A percentile compares a stretch with the other conserved stretches of the same genome.
Conservation (phyloP, 1,140 invertebrate genomes). For the Vanessa tameamea region DNA sequence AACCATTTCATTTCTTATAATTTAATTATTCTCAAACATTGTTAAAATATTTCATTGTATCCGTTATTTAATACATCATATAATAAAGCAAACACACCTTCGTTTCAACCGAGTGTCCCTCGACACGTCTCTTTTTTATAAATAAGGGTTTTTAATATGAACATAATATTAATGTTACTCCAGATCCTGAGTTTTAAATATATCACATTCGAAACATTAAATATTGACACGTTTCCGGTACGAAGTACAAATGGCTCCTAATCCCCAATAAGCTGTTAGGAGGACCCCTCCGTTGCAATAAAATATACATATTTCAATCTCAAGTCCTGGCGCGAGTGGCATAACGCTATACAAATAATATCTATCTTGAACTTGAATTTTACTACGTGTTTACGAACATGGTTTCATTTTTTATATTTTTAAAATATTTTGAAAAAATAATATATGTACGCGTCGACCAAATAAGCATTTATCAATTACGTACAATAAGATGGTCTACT, state of each 20-base stretch:
- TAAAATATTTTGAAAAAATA: background rate
- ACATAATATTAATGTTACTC: background rate
- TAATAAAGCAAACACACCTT: no score
- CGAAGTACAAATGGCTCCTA: slow-evolving; percentile 16
- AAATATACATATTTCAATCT: slow-evolving; percentile 30
- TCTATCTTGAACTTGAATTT: background rate
- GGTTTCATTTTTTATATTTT: background rate
- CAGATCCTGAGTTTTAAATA: background rate
- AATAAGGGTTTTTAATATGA: background rate
- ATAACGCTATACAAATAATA: slow-evolving; percentile 7
- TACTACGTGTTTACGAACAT: background rate
- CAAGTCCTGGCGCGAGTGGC: slow-evolving; percentile 5
- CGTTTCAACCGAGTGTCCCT: no score
- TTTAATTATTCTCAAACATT: no score
- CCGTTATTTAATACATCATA: no score
- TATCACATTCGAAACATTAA: slow-evolving; percentile 19
- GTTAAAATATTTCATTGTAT: no score
- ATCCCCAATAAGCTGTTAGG: slow-evolving; percentile 19
- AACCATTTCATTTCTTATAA: no score
- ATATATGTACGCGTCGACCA: no score
- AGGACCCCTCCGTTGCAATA: slow-evolving; percentile 19
- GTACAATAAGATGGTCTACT: no score
- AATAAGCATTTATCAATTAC: no score
- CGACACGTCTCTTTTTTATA: no score
- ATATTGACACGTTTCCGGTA: slow-evolving; percentile 25